A percentile compares a stretch with the other conserved stretches of the same genome.
These are phyloP conservation scores for Agrotis clavis DNA, from an alignment of 2,888 invertebrate genomes.

Conservation along the genomic window DNA sequence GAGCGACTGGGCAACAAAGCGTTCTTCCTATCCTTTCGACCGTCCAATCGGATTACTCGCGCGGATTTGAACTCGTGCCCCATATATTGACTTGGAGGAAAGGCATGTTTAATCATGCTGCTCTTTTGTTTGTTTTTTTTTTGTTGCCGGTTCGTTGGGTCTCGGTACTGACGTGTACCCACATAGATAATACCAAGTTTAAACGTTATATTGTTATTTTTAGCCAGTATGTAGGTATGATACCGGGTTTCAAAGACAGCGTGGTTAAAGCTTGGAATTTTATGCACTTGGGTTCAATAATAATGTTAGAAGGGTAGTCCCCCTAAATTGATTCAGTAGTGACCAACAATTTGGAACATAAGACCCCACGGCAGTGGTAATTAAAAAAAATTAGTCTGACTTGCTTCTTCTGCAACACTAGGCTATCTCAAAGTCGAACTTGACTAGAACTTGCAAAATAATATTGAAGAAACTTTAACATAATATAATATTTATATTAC, in stretches of 20 bases:
- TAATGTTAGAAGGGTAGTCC: background rate
- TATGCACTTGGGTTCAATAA: background rate
- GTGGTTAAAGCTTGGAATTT: background rate
- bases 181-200: background rate
- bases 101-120: slow-evolving; percentile 52
- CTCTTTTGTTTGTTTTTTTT: slow-evolving; percentile 34
- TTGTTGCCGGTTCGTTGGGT: slow-evolving; percentile 20
- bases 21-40: slow-evolving; percentile 77
- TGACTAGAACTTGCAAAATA: background rate
- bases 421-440: background rate
- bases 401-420: background rate
- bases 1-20: slow-evolving; percentile 79
- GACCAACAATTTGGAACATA: background rate
- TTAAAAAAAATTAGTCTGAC: background rate
- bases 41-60: slow-evolving; percentile 85
- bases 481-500: no score
- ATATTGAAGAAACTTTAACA: background rate
- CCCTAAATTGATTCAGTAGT: background rate
- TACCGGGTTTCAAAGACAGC: no score
- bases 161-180: background rate
- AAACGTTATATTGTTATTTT: background rate
- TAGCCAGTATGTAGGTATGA: no score
- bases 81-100: slow-evolving; percentile 69
- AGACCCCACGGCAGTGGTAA: background rate
- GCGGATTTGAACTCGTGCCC: slow-evolving; percentile 84